Base-by-base conservation (phyloP, 2,888 invertebrate genomes). In the Oligia fasciuncula region DNA sequence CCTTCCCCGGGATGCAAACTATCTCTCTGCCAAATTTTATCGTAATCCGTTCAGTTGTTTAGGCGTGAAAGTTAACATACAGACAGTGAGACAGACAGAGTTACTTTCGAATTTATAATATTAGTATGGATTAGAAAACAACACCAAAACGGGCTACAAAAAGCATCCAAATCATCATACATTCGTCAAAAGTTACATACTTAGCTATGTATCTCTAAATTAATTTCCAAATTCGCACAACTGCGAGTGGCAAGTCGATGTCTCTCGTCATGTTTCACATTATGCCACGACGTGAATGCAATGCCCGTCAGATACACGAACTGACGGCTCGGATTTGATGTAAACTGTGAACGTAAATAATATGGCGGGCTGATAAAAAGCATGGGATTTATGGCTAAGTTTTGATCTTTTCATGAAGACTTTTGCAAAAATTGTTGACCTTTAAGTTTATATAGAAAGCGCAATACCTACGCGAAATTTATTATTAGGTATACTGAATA, bases 291-390 rank as follows among this genome's bases (percentile, higher is more conserved):
- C 75, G 35, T 70, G 69, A 63, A 85, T 73, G 70, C 73, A 70
- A 63, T 49, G 73, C 76, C 72, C n/a, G 83, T 83, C 83, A 85
- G 66, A 81, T 66, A 43, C 23, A 62, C 11, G 29, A 71, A 68
- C 54, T 68, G 76, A 85, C 77, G 63, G 76, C 46, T n/a, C 11
- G 65, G 29, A 71, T 80, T 84, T 69, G 76, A 80, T 54, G 67
- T 76, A 46, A 68, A 77, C 77, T 83, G 68, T 57, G 68, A 71
- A 80, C 40, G 76, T 80, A 74, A 75, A 72, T 63, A 87, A 74
- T 23, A 73, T 81, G 65, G 69, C 57, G 60, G 46, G n/a, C 6
- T 43, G n/a, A 6, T 70, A 66, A 57, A 65, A 65, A 71, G 6
- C 8, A 11, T 40, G n/a, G n/a, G 17, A 46, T 70, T 35, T n/a